Conservation (phyloP, 2,888 invertebrate genomes). For the Pyrgus malvae region DNA sequence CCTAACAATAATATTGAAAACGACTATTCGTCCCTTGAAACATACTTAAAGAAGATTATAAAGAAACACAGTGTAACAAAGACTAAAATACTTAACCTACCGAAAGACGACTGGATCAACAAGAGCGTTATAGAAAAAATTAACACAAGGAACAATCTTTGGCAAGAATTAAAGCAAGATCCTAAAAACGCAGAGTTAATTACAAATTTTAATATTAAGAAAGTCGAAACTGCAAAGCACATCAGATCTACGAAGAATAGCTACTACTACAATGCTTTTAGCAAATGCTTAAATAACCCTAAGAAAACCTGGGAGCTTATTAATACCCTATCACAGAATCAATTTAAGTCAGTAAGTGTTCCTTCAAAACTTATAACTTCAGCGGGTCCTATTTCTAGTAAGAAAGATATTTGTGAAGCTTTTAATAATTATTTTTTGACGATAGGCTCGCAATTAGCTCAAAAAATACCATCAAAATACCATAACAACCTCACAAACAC, state of each 20-base stretch:
- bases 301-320: not conserved
- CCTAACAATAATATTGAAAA: too few relatives aligned
- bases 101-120: not conserved
- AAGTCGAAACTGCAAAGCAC: not conserved
- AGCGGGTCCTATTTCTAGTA: not conserved
- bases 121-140: not conserved
- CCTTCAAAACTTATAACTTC: not conserved
- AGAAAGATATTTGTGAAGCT: not conserved
- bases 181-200: not conserved
- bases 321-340: not conserved
- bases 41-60: not conserved
- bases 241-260: not conserved
- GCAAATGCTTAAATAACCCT: not conserved
- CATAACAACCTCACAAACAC: too few relatives aligned
- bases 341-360: not conserved
- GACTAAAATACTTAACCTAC: not conserved
- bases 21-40: too few relatives aligned
- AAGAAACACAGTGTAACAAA: not conserved
- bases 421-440: not conserved
- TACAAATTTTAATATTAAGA: not conserved
- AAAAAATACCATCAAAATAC: not conserved
- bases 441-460: not conserved
- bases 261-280: not conserved
- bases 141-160: not conserved
- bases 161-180: not conserved